Percentiles rank a stretch among this genome's conserved stretches.
Conservation (phyloP, 2,888 invertebrate species). For the Ceraclea dissimilis region DNA sequence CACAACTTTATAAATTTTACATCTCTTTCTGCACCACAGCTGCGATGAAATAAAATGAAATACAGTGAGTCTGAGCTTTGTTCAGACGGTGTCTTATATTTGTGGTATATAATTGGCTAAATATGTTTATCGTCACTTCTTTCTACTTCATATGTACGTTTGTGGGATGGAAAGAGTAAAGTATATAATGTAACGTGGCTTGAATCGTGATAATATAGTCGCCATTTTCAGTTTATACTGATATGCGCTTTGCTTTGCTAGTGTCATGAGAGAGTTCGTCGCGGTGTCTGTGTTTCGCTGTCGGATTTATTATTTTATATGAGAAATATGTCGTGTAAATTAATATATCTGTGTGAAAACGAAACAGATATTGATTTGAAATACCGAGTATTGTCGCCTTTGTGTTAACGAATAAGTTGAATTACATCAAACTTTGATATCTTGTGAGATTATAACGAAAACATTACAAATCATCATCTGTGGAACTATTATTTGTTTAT, state of each 20-base stretch:
- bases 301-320: conserved; percentile 4
- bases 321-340: conserved; percentile 19
- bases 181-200: conserved; percentile 4
- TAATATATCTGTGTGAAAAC: background rate
- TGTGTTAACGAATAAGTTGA: background rate
- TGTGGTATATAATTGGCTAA: conserved; percentile 18
- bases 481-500: background rate
- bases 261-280: conserved; percentile 19
- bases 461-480: background rate
- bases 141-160: conserved; percentile 7
- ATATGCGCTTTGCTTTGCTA: conserved; percentile 7
- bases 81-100: background rate
- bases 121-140: conserved; percentile 19
- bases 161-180: conserved; percentile 9
- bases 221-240: conserved; percentile 16
- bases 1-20: background rate
- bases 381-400: background rate
- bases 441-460: background rate
- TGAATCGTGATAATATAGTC: conserved; percentile 14
- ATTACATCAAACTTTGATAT: background rate
- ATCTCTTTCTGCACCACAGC: background rate
- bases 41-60: background rate
- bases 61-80: background rate
- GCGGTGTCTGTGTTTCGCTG: conserved; percentile 11
- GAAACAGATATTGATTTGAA: background rate